Percentiles rank a stretch among this genome's conserved stretches.
These are phyloP conservation scores for Anoplius nigerrimus DNA, from an alignment of 2,888 invertebrate species.

Conservation along the genomic window DNA sequence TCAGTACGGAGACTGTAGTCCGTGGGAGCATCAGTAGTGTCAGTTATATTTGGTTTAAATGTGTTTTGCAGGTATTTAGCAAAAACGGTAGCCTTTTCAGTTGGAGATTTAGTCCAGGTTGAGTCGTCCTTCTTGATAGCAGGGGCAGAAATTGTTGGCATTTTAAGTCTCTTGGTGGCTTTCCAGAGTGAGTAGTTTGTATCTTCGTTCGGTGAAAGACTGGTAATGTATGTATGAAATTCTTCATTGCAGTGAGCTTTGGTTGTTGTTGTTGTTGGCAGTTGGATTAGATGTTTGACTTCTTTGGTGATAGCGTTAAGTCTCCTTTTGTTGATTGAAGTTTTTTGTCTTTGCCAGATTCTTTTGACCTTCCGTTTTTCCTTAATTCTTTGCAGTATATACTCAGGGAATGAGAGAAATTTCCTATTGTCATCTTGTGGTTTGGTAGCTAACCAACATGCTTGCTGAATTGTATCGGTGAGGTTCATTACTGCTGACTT, in stretches of 20 bases:
- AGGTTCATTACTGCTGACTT: constrained; percentile 32
- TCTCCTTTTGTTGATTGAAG: constrained; percentile 3
- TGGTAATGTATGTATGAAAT: constrained; percentile 16
- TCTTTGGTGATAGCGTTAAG: constrained; percentile 23
- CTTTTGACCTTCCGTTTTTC: constrained; percentile 17
- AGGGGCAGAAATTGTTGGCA: constrained; percentile 24
- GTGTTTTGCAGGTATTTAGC: constrained; percentile 40
- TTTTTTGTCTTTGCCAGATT: constrained; percentile 20
- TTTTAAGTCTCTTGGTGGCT: constrained; percentile 42
- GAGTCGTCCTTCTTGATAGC: constrained; percentile 38
- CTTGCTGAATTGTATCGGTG: constrained; percentile 22
- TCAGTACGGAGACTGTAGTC: constrained; percentile 13
- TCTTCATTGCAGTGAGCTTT: constrained; percentile 24
- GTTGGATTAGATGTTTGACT: constrained; percentile 21
- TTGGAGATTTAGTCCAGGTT: constrained; percentile 41
- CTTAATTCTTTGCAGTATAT: constrained; percentile 9
- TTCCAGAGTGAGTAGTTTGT: constrained; percentile 58
- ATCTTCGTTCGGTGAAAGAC: constrained; percentile 6
- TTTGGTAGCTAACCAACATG: constrained; percentile 22
- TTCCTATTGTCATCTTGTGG: not conserved
- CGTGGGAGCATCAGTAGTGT: no score
- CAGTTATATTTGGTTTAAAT: constrained; percentile 44
- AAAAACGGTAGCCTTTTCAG: constrained; percentile 46
- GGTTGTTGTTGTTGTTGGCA: constrained; percentile 35
- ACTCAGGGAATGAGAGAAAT: not conserved